Evolutionary conservation across 2,797 vertebrate genomes (phyloP).

Genomic region (Parauchenoglanis punctatus): DNA sequence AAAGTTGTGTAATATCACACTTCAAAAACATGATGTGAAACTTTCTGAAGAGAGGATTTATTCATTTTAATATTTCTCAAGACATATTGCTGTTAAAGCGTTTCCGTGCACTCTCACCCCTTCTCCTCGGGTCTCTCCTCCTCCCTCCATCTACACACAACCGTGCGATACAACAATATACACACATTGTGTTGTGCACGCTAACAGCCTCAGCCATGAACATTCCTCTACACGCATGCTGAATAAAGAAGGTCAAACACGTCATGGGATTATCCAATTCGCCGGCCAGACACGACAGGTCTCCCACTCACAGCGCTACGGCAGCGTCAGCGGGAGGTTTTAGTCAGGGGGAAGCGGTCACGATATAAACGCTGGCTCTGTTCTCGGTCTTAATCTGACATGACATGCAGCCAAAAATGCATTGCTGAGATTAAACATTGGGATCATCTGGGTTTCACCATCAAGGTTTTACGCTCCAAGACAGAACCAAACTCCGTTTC

Average conservation of each 20-base stretch:
- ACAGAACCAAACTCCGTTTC: background rate
- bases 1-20: background rate
- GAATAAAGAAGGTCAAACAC: constrained; percentile 48
- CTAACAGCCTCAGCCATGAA: constrained; percentile 63
- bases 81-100: background rate
- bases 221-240: constrained; percentile 57
- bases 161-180: background rate
- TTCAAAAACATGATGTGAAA: background rate
- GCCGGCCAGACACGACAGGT: background rate
- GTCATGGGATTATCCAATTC: background rate
- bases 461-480: background rate
- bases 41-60: no score
- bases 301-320: background rate
- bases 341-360: background rate
- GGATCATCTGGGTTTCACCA: background rate
- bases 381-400: background rate
- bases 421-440: background rate
- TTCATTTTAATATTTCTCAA: background rate
- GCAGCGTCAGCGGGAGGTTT: background rate
- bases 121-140: constrained; percentile 3
- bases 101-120: background rate
- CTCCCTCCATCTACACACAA: background rate
- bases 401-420: background rate
- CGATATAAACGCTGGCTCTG: background rate
- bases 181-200: constrained; percentile 55